These are phyloP conservation scores for Unio pictorum DNA, from an alignment of 2,888 invertebrate genomes.

Conservation along the genomic window DNA sequence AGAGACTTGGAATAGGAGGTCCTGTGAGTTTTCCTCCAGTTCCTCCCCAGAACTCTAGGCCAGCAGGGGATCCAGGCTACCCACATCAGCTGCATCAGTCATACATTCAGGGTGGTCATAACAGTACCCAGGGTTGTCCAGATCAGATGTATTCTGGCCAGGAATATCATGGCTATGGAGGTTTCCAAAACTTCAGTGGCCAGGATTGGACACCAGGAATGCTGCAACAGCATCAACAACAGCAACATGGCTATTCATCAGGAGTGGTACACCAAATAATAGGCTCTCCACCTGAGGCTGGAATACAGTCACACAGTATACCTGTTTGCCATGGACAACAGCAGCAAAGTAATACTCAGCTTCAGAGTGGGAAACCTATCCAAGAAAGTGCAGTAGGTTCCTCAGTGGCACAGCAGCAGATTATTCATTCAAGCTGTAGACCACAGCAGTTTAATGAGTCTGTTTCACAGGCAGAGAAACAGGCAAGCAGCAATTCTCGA, in stretches of 20 bases:
- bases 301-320: conserved; percentile 1
- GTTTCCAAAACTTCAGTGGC: too few species aligned
- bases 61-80: not conserved
- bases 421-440: too few species aligned
- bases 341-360: too few species aligned
- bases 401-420: too few species aligned
- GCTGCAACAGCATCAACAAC: conserved; percentile 11
- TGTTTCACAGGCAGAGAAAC: too few species aligned
- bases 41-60: conserved; percentile 1
- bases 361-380: too few species aligned
- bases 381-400: too few species aligned
- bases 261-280: not conserved
- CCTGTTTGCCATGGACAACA: too few species aligned
- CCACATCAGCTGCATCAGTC: conserved; percentile 1
- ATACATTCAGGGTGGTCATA: conserved; percentile 1
- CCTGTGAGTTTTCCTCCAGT: conserved; percentile 16
- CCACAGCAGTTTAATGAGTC: too few species aligned
- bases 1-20: conserved; percentile 38
- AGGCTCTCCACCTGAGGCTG: conserved; percentile 1
- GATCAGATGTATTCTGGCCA: not conserved
- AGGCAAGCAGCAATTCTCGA: too few species aligned
- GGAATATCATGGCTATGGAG: too few species aligned
- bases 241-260: conserved; percentile 11
- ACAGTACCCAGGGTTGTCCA: not conserved
- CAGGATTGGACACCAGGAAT: too few species aligned